Percentiles rank a stretch among this genome's conserved stretches.
phyloP scores from a whole-genome alignment of 2,113 vertebrate genomes.

The Petrocephalus zakoni region DNA sequence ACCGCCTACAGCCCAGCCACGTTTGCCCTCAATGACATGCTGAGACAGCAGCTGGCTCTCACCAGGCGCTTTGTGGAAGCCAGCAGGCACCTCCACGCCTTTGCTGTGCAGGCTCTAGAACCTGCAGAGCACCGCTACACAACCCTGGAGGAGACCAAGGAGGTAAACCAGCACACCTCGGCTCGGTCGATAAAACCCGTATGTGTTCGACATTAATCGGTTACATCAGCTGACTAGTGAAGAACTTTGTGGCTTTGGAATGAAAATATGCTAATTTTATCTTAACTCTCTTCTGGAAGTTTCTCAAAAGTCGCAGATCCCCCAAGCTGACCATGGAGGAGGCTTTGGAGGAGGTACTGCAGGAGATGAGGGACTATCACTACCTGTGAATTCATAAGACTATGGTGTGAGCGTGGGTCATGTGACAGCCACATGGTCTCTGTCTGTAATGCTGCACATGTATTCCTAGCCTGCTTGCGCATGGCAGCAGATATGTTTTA shows the following conservation, averaged over 20 bases:
- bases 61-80: conserved; percentile 63
- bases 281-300: conserved; percentile 50
- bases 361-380: conserved; percentile 51
- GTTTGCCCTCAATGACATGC: conserved; percentile 62
- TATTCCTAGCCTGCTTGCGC: not conserved
- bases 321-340: conserved; percentile 56
- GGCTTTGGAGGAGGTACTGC: conserved; percentile 51
- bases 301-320: conserved; percentile 63
- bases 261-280: not conserved
- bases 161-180: conserved; percentile 54
- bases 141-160: conserved; percentile 72
- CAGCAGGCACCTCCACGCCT: conserved; percentile 57
- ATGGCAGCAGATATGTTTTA: not conserved
- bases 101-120: conserved; percentile 64
- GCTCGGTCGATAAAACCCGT: not conserved
- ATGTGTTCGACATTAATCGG: not conserved
- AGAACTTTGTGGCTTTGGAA: not conserved
- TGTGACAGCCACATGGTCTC: not conserved
- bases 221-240: not conserved
- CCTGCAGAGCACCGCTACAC: conserved; percentile 74
- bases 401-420: not conserved
- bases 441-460: not conserved
- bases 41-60: conserved; percentile 75
- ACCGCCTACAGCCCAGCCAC: conserved; percentile 58
- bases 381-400: conserved; percentile 27